Conservation (phyloP, 2,113 vertebrate species). For the Oryzias woworae region DNA sequence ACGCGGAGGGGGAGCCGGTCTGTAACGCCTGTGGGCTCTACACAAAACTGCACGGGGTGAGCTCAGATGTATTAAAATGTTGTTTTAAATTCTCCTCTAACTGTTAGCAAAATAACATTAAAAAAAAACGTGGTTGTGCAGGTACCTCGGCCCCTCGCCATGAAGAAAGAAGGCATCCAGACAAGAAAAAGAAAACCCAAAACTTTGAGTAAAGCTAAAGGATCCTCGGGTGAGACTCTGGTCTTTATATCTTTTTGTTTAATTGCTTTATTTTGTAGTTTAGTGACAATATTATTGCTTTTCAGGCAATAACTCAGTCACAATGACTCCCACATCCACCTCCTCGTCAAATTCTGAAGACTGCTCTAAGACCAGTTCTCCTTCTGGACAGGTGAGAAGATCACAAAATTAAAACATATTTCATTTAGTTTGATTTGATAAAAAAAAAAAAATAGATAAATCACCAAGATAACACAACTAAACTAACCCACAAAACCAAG, state of each 20-base stretch:
- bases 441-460: not conserved
- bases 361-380: conserved; percentile 91
- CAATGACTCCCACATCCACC: conserved; percentile 97
- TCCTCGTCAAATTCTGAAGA: conserved; percentile 96
- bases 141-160: conserved; percentile 96
- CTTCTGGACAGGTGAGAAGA: conserved; percentile 79
- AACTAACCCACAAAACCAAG: not conserved
- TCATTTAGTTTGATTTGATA: not conserved
- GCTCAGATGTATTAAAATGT: conserved; percentile 6
- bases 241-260: not conserved
- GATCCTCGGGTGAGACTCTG: conserved; percentile 85
- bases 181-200: conserved; percentile 99
- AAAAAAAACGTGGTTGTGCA: conserved; percentile 51
- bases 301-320: conserved; percentile 83
- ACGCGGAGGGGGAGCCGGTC: conserved; percentile 95
- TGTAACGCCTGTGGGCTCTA: conserved; percentile 98
- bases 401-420: conserved; percentile 80
- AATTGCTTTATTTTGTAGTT: not conserved
- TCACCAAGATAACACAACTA: not conserved
- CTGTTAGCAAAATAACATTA: not conserved
- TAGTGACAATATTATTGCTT: not conserved
- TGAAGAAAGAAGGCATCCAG: conserved; percentile 99
- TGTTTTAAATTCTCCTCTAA: not conserved
- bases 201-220: conserved; percentile 92
- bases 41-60: conserved; percentile 96